Evolutionary conservation across 2,113 vertebrate genomes (phyloP).

Genomic region (Oryzias curvinotus): DNA sequence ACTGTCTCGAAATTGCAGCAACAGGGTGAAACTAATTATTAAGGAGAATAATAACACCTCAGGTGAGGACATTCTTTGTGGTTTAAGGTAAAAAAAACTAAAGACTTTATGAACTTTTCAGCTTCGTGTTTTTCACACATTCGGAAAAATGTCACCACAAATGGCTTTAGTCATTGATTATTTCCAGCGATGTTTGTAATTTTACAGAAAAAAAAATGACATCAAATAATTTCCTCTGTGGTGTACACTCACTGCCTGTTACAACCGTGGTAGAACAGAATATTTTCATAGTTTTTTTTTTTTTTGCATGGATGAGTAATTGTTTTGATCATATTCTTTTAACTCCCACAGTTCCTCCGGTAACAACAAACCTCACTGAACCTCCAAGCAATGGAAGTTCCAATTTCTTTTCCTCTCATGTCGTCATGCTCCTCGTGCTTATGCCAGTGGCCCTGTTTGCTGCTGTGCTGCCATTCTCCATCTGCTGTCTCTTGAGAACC

Average conservation of each 20-base stretch:
- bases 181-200: too few species aligned
- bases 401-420: neutral
- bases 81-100: too few species aligned
- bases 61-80: constrained; percentile 23
- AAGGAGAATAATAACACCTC: neutral
- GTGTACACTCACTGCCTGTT: too few species aligned
- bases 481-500: constrained; percentile 35
- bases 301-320: neutral
- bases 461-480: constrained; percentile 16
- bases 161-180: too few species aligned
- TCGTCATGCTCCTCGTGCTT: constrained; percentile 26
- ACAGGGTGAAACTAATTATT: constrained; percentile 20
- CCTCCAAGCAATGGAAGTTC: accelerated
- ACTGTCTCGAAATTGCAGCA: accelerated
- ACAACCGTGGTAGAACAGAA: too few species aligned
- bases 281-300: neutral
- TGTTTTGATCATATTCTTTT: constrained; percentile 38
- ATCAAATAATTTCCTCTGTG: too few species aligned
- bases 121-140: too few species aligned
- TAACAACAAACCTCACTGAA: accelerated
- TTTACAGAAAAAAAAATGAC: too few species aligned
- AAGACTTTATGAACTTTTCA: too few species aligned
- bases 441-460: constrained; percentile 20
- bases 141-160: too few species aligned
- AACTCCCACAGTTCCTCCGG: constrained; percentile 46